These are phyloP conservation scores for Acronicta psi DNA, from an alignment of 2,888 invertebrate species.

Conservation along the genomic window DNA sequence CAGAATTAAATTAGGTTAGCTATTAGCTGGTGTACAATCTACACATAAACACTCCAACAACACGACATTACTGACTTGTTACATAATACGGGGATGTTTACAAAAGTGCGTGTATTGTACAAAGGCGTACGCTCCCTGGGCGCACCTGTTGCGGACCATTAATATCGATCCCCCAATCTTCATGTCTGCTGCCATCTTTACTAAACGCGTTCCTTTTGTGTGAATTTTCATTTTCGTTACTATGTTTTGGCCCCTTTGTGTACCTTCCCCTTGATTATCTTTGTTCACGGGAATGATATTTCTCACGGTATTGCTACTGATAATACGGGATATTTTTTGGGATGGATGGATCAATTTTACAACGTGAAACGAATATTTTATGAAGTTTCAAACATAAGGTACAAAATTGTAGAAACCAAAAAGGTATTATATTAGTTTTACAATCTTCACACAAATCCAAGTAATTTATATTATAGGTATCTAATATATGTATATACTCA, in stretches of 20 bases:
- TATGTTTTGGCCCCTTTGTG: slow-evolving; percentile 4
- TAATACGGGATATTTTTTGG: neutral
- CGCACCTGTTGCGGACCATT: slow-evolving; percentile 54
- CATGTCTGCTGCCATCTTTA: slow-evolving; percentile 24
- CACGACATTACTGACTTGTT: slow-evolving; percentile 26
- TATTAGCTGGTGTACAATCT: neutral
- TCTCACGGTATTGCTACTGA: neutral
- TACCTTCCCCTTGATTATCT: neutral
- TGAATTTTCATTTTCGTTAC: slow-evolving; percentile 23
- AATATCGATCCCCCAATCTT: slow-evolving; percentile 50
- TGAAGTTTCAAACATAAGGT: too few relatives aligned
- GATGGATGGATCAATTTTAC: too few relatives aligned
- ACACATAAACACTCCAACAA: slow-evolving; percentile 21
- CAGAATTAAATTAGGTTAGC: slow-evolving; percentile 16
- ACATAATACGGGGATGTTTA: slow-evolving; percentile 35
- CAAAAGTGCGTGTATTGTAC: slow-evolving; percentile 35
- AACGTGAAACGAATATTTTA: too few relatives aligned
- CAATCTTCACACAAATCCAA: too few relatives aligned
- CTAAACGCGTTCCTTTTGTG: slow-evolving; percentile 12
- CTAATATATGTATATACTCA: too few relatives aligned
- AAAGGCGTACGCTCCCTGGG: slow-evolving; percentile 17
- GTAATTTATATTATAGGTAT: too few relatives aligned
- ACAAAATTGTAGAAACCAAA: too few relatives aligned
- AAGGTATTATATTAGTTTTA: too few relatives aligned
- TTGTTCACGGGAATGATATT: neutral